Evolutionary conservation across 2,888 invertebrate genomes (phyloP).

Genomic region (Glaucopsyche alexis): DNA sequence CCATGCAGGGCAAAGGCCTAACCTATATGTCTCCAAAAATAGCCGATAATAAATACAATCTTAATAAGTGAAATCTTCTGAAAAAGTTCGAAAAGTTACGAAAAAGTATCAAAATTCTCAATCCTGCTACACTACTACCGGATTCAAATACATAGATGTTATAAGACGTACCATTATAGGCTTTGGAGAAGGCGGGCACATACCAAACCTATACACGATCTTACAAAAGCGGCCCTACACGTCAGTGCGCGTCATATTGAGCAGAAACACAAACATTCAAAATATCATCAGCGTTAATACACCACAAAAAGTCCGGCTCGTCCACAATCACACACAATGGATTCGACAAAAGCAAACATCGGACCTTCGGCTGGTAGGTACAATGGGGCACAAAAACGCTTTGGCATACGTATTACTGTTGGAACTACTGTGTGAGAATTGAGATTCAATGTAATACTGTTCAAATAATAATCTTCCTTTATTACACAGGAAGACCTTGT

Average conservation of each 20-base stretch:
- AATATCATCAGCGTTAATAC: constrained; percentile 69
- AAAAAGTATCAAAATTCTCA: constrained; percentile 52
- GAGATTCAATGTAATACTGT: neutral
- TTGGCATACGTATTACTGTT: constrained; percentile 23
- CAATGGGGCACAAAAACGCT: constrained; percentile 51
- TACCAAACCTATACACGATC: constrained; percentile 51
- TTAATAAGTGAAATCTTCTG: neutral
- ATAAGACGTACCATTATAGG: constrained; percentile 52
- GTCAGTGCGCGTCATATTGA: constrained; percentile 70
- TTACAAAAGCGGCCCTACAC: constrained; percentile 67
- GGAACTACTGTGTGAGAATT: neutral
- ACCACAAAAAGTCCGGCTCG: constrained; percentile 50
- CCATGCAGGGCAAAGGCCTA: no score
- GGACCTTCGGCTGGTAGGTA: constrained; percentile 48
- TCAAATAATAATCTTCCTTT: no score
- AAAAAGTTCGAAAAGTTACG: no score
- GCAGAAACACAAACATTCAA: constrained; percentile 77
- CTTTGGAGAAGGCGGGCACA: constrained; percentile 60
- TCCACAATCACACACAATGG: constrained; percentile 65
- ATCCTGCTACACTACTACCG: constrained; percentile 11
- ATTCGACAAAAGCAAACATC: constrained; percentile 67
- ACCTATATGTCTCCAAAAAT: no score
- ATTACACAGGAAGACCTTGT: no score
- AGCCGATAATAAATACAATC: no score
- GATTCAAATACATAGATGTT: constrained; percentile 39